These are phyloP conservation scores for Cebus imitator DNA, from an alignment of 2,113 vertebrate genomes.

Conservation along the genomic window DNA sequence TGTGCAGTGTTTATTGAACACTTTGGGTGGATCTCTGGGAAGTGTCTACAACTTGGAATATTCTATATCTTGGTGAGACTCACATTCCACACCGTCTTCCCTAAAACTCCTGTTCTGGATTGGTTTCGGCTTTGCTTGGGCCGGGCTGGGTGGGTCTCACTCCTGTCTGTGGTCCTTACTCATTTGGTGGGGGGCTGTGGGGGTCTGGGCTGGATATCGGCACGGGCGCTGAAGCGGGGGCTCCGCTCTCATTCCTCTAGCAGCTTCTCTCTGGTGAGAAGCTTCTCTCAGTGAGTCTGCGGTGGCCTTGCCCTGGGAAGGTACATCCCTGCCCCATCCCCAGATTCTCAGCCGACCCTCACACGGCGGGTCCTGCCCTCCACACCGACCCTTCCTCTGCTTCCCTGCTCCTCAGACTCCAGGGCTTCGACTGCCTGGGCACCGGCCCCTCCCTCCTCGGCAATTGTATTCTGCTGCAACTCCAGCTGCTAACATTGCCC, in stretches of 20 bases:
- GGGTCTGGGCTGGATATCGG: not conserved
- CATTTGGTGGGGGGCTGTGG: not conserved
- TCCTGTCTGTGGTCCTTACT: not conserved
- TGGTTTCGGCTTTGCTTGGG: not conserved
- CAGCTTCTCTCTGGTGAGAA: not conserved
- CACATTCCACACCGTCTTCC: not conserved
- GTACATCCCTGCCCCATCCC: not conserved
- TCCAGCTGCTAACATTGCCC: not conserved
- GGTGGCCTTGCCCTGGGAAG: not conserved
- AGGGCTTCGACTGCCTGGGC: too few species aligned
- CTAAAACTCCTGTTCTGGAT: too few species aligned
- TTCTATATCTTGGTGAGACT: too few species aligned
- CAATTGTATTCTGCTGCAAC: not conserved
- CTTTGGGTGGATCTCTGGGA: not conserved
- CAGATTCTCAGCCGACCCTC: not conserved
- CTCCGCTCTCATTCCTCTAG: too few species aligned
- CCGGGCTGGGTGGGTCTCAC: not conserved
- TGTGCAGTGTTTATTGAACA: not conserved
- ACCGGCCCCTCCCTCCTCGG: not conserved
- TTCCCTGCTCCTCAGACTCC: not conserved
- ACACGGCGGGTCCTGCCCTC: accelerated
- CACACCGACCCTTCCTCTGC: not conserved
- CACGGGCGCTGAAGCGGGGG: too few species aligned
- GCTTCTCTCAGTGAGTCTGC: not conserved
- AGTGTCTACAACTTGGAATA: not conserved